Conservation (phyloP, 2,888 invertebrate species). For the Apodemia hepburni region DNA sequence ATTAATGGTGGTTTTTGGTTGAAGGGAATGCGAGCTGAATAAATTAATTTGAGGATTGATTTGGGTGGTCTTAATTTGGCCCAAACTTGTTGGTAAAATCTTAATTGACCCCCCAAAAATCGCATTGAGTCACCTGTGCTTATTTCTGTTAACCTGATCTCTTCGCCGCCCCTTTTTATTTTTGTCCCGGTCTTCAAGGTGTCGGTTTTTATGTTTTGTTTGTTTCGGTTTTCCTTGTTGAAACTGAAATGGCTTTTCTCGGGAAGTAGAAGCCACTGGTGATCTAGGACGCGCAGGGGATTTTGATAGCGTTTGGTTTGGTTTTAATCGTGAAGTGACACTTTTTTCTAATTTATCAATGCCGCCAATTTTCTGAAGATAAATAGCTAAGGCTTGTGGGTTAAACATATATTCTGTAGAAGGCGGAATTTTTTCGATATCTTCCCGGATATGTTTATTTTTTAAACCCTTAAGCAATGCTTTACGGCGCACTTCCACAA, state of each 20-base stretch:
- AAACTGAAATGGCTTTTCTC: neutral
- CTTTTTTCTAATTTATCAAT: constrained; percentile 17
- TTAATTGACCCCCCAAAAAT: neutral
- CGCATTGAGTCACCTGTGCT: constrained; percentile 1
- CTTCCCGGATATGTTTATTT: constrained; percentile 14
- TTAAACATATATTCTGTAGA: constrained; percentile 23
- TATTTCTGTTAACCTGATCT: neutral
- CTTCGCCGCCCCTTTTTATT: neutral
- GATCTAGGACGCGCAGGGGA: neutral
- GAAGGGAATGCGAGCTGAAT: too few species aligned
- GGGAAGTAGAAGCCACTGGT: neutral
- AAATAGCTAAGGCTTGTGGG: neutral
- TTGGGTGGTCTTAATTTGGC: neutral
- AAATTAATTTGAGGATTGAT: too few species aligned
- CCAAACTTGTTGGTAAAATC: neutral
- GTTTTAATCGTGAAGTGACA: neutral
- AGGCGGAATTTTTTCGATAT: constrained; percentile 19
- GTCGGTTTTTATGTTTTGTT: neutral
- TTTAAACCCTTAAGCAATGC: constrained; percentile 12
- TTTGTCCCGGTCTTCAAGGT: neutral
- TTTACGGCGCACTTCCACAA: constrained; percentile 20
- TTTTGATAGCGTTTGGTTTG: neutral
- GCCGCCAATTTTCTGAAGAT: constrained; percentile 19
- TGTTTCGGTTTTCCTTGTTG: neutral
- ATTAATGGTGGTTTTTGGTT: constrained; percentile 1